These are phyloP conservation scores for Patella pellucida DNA, from an alignment of 2,888 invertebrate species.

Conservation along the genomic window DNA sequence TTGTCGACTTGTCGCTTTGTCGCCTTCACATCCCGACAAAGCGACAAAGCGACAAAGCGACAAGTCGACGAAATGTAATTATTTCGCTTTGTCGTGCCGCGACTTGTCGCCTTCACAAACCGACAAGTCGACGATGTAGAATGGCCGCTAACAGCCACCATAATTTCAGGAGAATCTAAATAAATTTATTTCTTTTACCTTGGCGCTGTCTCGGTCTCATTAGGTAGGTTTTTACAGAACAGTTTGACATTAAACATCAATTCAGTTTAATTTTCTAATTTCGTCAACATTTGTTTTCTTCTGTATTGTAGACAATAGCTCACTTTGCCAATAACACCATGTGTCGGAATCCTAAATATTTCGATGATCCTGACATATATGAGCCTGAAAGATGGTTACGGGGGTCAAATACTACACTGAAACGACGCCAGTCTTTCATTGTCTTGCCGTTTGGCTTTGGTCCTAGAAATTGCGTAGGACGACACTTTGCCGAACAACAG, in stretches of 20 bases:
- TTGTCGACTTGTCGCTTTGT: no score
- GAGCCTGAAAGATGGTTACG: constrained; percentile 17
- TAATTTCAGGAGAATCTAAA: no score
- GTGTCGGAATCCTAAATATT: constrained; percentile 13
- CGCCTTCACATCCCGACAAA: no score
- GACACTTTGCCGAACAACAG: constrained; percentile 20
- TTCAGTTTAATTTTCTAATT: no score
- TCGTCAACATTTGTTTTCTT: not conserved
- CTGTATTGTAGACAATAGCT: constrained; percentile 13
- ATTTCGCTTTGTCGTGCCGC: no score
- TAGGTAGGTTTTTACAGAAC: not conserved
- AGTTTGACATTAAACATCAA: no score
- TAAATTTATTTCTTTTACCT: not conserved
- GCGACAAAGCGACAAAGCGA: no score
- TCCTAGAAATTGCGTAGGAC: constrained; percentile 12
- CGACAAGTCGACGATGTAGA: no score
- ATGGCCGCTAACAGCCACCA: no score
- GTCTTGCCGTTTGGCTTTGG: constrained; percentile 19
- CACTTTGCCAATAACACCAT: constrained; percentile 16
- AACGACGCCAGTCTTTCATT: constrained; percentile 5
- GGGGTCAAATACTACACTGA: not conserved
- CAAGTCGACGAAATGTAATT: no score
- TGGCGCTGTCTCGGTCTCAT: constrained; percentile 17
- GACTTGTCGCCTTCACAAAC: no score
- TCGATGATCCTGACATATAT: constrained; percentile 13